Percentiles rank a stretch among this genome's conserved stretches.
Evolutionary conservation across 1,140 invertebrate genomes (phyloP).

Genomic region (Liolophura sinensis): DNA sequence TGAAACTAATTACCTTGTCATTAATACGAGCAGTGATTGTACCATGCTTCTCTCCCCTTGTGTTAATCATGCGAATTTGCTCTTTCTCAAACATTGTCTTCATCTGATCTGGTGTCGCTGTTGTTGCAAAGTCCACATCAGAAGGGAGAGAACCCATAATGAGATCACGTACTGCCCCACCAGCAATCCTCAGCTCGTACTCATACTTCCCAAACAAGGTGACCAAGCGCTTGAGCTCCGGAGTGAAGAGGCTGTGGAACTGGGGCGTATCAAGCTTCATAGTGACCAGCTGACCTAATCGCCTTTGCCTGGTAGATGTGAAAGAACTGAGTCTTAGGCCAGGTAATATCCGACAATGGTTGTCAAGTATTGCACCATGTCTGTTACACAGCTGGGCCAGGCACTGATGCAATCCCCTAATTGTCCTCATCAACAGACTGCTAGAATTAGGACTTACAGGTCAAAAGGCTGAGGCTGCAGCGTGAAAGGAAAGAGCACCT

Average conservation of each 20-base stretch:
- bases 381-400: too few relatives aligned
- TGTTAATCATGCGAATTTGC: conserved; percentile 89
- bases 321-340: too few relatives aligned
- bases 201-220: conserved; percentile 79
- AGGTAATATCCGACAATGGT: too few relatives aligned
- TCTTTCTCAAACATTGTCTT: conserved; percentile 89
- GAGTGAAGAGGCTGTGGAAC: conserved; percentile 81
- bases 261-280: conserved; percentile 60
- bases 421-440: too few relatives aligned
- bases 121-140: conserved; percentile 98
- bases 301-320: not conserved
- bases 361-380: too few relatives aligned
- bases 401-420: too few relatives aligned
- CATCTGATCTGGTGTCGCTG: conserved; percentile 95
- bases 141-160: conserved; percentile 81
- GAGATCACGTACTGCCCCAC: conserved; percentile 94
- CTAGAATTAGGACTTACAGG: too few relatives aligned
- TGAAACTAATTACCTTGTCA: conserved; percentile 91
- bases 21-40: conserved; percentile 97
- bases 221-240: conserved; percentile 72
- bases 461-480: too few relatives aligned
- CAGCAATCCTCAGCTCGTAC: conserved; percentile 89
- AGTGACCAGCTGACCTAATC: conserved; percentile 34
- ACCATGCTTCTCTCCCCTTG: conserved; percentile 94
- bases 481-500: too few relatives aligned